These are phyloP conservation scores for Callosobruchus maculatus DNA, from an alignment of 2,888 invertebrate genomes.

Conservation along the genomic window DNA sequence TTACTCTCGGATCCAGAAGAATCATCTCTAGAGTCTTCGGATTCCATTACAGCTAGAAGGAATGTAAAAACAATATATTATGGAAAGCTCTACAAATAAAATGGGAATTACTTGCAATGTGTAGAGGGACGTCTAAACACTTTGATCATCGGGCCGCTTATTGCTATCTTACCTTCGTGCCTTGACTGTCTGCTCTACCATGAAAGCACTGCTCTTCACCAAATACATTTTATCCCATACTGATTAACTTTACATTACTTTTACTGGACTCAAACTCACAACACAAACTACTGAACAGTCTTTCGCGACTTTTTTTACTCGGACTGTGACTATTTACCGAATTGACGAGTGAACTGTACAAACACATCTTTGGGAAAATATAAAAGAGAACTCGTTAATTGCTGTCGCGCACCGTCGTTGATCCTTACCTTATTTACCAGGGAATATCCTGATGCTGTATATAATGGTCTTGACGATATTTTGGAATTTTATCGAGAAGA, in stretches of 20 bases:
- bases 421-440: constrained; percentile 16
- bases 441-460: constrained; percentile 7
- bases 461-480: not conserved
- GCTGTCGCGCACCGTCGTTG: not conserved
- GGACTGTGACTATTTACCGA: not conserved
- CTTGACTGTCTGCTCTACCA: constrained; percentile 45
- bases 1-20: constrained; percentile 44
- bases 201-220: constrained; percentile 47
- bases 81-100: not conserved
- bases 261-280: constrained; percentile 40
- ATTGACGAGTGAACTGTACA: not conserved
- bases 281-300: constrained; percentile 48
- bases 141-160: constrained; percentile 41
- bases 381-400: not conserved
- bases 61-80: constrained; percentile 12
- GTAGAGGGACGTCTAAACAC: constrained; percentile 4
- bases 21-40: constrained; percentile 59
- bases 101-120: not conserved
- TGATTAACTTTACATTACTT: constrained; percentile 28
- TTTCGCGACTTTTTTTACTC: constrained; percentile 35
- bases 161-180: constrained; percentile 49
- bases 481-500: not conserved
- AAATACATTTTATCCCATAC: constrained; percentile 32
- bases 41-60: constrained; percentile 52
- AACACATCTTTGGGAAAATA: not conserved